These are phyloP conservation scores for Atherinomorus stipes DNA, from an alignment of 2,113 vertebrate genomes.

Conservation along the genomic window DNA sequence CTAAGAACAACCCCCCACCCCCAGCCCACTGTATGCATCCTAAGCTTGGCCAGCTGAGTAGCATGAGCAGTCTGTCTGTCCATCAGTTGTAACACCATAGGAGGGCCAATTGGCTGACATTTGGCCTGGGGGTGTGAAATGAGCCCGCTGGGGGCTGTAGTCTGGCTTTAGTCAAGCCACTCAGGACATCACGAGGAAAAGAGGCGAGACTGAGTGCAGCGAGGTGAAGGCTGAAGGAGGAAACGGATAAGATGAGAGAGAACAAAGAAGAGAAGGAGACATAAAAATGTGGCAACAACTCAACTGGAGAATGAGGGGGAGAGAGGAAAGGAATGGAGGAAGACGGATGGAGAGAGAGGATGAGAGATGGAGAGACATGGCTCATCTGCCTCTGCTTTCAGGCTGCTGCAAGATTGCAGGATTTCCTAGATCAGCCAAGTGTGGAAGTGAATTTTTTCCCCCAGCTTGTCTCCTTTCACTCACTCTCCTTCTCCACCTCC, in stretches of 20 bases:
- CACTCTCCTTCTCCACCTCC: conserved; percentile 29
- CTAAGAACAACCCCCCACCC: conserved; percentile 8
- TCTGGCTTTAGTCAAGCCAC: conserved; percentile 66
- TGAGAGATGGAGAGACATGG: conserved; percentile 74
- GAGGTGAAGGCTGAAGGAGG: conserved; percentile 36
- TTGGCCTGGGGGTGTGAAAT: conserved; percentile 63
- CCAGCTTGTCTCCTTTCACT: conserved; percentile 56
- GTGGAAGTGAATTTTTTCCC: conserved; percentile 80
- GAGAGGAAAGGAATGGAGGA: conserved; percentile 42
- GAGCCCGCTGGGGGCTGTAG: conserved; percentile 64
- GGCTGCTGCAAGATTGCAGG: conserved; percentile 76
- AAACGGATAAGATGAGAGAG: conserved; percentile 35
- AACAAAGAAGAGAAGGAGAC: conserved; percentile 60
- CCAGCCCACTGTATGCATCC: conserved; percentile 44
- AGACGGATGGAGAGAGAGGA: conserved; percentile 56
- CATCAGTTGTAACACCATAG: conserved; percentile 53
- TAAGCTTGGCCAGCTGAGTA: conserved; percentile 54
- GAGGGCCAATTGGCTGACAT: conserved; percentile 49
- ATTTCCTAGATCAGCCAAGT: conserved; percentile 82
- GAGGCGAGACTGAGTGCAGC: conserved; percentile 9
- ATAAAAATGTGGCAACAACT: conserved; percentile 42
- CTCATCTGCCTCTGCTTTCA: conserved; percentile 77
- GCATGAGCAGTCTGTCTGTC: conserved; percentile 41
- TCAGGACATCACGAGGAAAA: conserved; percentile 47
- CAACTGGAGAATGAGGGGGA: conserved; percentile 51